These are phyloP conservation scores for Psittacula cyanocephala DNA, from an alignment of 2,113 vertebrate genomes.

Conservation along the genomic window DNA sequence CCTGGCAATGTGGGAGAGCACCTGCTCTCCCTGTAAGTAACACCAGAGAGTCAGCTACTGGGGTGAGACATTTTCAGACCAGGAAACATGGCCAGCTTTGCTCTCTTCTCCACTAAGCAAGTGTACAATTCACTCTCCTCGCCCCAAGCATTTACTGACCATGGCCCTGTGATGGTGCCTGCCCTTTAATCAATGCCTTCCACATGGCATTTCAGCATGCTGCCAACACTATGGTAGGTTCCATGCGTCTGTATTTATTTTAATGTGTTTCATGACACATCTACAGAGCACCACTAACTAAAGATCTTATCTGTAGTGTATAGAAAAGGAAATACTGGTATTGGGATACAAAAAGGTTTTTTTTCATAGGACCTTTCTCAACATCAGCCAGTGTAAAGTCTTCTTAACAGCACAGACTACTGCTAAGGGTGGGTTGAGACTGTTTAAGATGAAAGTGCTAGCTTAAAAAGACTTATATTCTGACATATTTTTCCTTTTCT, in stretches of 20 bases:
- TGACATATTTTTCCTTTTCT: background rate
- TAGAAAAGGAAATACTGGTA: background rate
- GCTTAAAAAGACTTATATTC: background rate
- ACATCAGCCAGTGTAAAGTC: background rate
- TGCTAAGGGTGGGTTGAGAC: background rate
- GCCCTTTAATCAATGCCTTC: background rate
- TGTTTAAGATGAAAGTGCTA: background rate
- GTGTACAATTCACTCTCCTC: background rate
- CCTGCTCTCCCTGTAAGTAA: background rate
- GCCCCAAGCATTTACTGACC: background rate
- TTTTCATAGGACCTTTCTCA: background rate
- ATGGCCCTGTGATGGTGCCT: background rate
- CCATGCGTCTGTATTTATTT: background rate
- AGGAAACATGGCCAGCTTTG: background rate
- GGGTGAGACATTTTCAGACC: background rate
- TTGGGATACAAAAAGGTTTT: background rate
- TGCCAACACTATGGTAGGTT: background rate
- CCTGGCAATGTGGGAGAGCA: background rate
- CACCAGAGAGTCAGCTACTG: background rate
- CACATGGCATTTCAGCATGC: slow-evolving; percentile 5
- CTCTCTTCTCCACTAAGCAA: accelerated
- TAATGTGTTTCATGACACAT: background rate
- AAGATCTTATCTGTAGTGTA: background rate
- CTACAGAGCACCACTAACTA: background rate
- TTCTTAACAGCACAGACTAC: background rate